Evolutionary conservation across 2,113 vertebrate genomes (phyloP).

Genomic region (Myxocyprinus asiaticus): DNA sequence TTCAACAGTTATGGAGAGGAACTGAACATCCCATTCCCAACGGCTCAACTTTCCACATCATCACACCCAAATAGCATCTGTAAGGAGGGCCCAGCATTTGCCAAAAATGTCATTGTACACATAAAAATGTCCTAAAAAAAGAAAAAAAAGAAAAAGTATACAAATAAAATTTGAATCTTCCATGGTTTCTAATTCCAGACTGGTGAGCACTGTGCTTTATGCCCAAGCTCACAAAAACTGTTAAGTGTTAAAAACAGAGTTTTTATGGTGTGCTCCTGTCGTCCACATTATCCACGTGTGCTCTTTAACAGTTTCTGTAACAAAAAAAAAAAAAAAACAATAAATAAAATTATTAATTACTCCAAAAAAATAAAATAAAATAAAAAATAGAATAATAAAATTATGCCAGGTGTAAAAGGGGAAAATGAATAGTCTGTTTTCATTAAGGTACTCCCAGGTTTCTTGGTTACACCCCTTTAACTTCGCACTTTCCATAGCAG

Average conservation of each 20-base stretch:
- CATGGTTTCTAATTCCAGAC: too few relatives aligned
- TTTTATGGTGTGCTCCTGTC: background rate
- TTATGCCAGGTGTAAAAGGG: too few relatives aligned
- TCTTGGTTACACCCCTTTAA: slow-evolving; percentile 10
- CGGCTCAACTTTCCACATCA: background rate
- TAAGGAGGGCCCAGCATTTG: background rate
- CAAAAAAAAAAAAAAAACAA: background rate
- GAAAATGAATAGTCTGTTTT: too few relatives aligned
- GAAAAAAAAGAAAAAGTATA: slow-evolving; percentile 5
- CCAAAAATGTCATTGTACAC: too few relatives aligned
- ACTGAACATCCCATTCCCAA: background rate
- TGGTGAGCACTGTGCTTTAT: too few relatives aligned
- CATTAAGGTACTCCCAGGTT: background rate
- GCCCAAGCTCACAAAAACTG: too few relatives aligned
- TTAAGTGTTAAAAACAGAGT: slow-evolving; percentile 11
- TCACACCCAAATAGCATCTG: slow-evolving; percentile 17
- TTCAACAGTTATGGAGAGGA: slow-evolving; percentile 11
- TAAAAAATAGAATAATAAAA: background rate
- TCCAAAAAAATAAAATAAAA: background rate
- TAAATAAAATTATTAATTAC: too few relatives aligned
- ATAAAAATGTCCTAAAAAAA: too few relatives aligned
- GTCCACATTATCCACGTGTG: slow-evolving; percentile 51
- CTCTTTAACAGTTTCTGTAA: slow-evolving; percentile 60
- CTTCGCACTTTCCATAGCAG: background rate
- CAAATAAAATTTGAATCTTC: background rate